These are phyloP conservation scores for Phyllostomus discolor DNA, from an alignment of 2,113 vertebrate genomes.

Conservation along the genomic window DNA sequence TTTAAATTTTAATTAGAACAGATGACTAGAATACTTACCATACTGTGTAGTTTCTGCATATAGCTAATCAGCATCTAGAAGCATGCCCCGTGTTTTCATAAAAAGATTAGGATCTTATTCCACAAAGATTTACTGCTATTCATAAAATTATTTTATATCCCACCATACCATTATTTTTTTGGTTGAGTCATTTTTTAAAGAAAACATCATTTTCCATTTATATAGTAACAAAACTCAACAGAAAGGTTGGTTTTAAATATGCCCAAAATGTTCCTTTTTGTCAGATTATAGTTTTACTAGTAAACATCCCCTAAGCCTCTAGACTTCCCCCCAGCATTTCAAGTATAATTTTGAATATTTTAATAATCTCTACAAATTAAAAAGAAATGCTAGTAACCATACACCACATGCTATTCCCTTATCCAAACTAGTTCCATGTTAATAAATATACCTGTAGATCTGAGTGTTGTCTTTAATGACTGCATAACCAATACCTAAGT, in stretches of 20 bases:
- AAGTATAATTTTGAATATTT: neutral
- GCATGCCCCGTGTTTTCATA: conserved; percentile 44
- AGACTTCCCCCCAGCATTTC: neutral
- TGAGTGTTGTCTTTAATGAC: neutral
- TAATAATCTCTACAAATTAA: conserved; percentile 15
- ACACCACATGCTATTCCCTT: neutral
- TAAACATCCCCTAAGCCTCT: neutral
- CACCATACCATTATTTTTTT: conserved; percentile 10
- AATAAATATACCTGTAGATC: neutral
- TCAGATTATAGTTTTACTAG: neutral
- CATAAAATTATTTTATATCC: conserved; percentile 60
- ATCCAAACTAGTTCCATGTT: neutral
- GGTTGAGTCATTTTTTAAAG: conserved; percentile 23
- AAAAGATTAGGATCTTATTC: conserved; percentile 69
- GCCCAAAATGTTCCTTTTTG: neutral
- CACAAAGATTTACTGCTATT: conserved; percentile 48
- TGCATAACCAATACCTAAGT: neutral
- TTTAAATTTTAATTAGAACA: conserved; percentile 87
- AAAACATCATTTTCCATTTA: conserved; percentile 13
- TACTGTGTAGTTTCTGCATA: conserved; percentile 67
- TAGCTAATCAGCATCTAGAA: conserved; percentile 70
- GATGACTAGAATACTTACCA: conserved; percentile 77
- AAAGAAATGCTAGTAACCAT: neutral
- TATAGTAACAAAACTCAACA: conserved; percentile 45
- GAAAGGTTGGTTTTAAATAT: neutral